Evolutionary conservation across 2,113 vertebrate species (phyloP).

Genomic region (Cynopterus brachyotis): DNA sequence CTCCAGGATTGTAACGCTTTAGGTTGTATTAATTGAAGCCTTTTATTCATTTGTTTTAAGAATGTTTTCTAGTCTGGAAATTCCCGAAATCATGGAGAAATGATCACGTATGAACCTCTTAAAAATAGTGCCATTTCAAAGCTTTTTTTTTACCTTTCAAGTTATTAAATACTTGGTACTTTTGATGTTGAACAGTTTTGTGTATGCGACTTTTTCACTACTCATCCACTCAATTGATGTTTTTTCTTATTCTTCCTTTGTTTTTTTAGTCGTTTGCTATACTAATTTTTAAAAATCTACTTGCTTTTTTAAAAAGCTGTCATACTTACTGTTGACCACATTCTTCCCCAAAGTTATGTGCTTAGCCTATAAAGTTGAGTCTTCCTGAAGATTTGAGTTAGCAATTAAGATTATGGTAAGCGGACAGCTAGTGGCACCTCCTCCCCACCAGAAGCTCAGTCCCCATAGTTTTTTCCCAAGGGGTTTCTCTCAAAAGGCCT

Average conservation of each 20-base stretch:
- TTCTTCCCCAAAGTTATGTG: background rate
- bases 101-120: background rate
- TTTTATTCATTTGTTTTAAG: background rate
- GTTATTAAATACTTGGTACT: constrained; percentile 35
- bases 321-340: background rate
- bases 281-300: constrained; percentile 24
- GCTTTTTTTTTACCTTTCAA: background rate
- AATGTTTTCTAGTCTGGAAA: background rate
- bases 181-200: constrained; percentile 6
- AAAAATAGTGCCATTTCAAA: background rate
- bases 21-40: background rate
- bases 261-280: background rate
- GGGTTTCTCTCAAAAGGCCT: background rate
- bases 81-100: background rate
- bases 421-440: background rate
- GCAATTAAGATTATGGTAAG: background rate
- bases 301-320: constrained; percentile 20
- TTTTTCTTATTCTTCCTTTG: background rate
- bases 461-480: background rate
- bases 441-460: background rate
- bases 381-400: constrained; percentile 29
- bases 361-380: background rate
- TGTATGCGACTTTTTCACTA: constrained; percentile 20
- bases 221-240: constrained; percentile 2
- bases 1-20: background rate